Percentiles rank a stretch among this genome's conserved stretches.
phyloP scores from a whole-genome alignment of 2,113 vertebrate species.

The Cardinalis cardinalis region DNA sequence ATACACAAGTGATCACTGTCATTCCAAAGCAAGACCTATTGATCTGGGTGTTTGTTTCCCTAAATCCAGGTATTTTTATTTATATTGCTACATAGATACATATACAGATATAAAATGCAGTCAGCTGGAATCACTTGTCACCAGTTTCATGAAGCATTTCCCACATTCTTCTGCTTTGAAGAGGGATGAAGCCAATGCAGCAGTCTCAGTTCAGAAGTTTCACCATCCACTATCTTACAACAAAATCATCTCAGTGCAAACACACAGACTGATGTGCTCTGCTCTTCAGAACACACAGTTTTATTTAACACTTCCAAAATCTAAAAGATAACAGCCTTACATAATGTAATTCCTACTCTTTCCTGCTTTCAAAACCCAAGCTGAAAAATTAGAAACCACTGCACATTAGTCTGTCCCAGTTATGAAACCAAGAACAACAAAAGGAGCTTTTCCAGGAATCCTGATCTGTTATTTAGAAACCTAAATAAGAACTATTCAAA shows the following conservation, averaged over 20 bases:
- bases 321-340: background rate
- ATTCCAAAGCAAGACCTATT: background rate
- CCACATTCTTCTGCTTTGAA: background rate
- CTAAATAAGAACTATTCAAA: constrained; percentile 1
- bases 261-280: background rate
- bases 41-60: background rate
- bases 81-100: background rate
- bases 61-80: background rate
- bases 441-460: constrained; percentile 4
- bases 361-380: background rate
- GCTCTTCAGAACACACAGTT: background rate
- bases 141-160: background rate
- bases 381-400: background rate
- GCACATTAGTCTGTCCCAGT: background rate
- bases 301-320: background rate
- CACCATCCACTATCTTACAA: background rate
- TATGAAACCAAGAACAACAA: background rate
- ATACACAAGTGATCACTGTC: background rate
- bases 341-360: background rate
- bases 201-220: background rate
- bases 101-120: background rate
- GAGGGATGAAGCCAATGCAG: background rate
- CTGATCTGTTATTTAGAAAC: background rate
- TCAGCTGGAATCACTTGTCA: background rate
- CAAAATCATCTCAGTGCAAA: background rate